Percentiles rank a stretch among this genome's conserved stretches.
These are phyloP conservation scores for Hippocampus zosterae DNA, from an alignment of 2,113 vertebrate species.

Conservation along the genomic window DNA sequence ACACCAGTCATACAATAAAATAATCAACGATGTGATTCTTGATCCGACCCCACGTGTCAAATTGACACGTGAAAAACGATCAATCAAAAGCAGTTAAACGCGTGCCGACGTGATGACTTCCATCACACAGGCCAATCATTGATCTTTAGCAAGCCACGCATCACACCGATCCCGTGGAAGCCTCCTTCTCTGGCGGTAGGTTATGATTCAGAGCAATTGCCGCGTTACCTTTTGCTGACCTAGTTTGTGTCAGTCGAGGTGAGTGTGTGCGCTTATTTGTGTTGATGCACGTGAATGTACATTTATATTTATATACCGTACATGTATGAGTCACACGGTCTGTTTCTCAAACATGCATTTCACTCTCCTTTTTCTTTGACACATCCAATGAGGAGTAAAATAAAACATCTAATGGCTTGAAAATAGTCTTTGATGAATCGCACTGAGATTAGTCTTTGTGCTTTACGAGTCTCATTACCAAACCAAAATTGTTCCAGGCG, in stretches of 20 bases:
- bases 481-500: slow-evolving; percentile 39
- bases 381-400: background rate
- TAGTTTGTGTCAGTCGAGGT: slow-evolving; percentile 30
- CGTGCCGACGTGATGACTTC: background rate
- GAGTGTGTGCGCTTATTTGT: slow-evolving; percentile 9
- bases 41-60: background rate
- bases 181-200: slow-evolving; percentile 16
- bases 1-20: background rate
- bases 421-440: slow-evolving; percentile 40
- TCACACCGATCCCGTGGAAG: slow-evolving; percentile 33
- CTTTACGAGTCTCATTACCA: slow-evolving; percentile 44
- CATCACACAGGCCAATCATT: slow-evolving; percentile 9
- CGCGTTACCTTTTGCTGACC: slow-evolving; percentile 36
- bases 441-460: slow-evolving; percentile 15
- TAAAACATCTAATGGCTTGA: slow-evolving; percentile 11
- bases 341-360: background rate
- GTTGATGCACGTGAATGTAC: background rate
- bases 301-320: background rate
- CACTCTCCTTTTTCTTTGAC: background rate
- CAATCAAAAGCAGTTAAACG: slow-evolving; percentile 8
- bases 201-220: slow-evolving; percentile 41
- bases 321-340: slow-evolving; percentile 8
- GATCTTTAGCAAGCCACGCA: background rate
- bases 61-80: background rate
- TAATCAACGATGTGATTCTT: background rate